phyloP scores from a whole-genome alignment of 2,113 vertebrate genomes.

The Kobus ellipsiprymnus region DNA sequence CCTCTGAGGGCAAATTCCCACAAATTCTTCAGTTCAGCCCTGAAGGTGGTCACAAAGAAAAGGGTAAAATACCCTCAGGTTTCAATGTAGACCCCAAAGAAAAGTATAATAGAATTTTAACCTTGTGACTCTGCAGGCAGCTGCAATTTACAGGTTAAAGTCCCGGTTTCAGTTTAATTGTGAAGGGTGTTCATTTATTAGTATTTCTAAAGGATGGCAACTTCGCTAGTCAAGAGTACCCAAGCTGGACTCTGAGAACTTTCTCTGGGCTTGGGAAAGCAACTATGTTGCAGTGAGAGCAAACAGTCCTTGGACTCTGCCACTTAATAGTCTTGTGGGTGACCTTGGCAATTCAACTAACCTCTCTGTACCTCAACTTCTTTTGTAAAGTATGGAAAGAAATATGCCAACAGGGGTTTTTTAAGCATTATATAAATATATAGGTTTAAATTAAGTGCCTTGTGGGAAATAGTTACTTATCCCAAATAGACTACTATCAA shows the following conservation, averaged over 20 bases:
- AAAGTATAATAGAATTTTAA: neutral
- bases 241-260: neutral
- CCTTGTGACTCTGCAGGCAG: neutral
- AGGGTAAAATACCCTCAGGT: neutral
- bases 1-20: neutral
- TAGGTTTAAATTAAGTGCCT: neutral
- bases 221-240: neutral
- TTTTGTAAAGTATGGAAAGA: neutral
- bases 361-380: neutral
- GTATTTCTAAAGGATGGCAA: neutral
- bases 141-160: neutral
- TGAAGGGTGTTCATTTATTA: neutral
- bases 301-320: neutral
- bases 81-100: neutral
- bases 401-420: neutral
- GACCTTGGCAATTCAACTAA: neutral
- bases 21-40: neutral
- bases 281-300: neutral
- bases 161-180: neutral
- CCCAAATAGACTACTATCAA: neutral
- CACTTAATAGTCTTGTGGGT: neutral
- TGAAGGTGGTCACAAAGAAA: neutral
- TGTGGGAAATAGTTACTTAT: neutral
- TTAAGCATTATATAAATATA: neutral
- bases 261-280: neutral